Evolutionary conservation across 1,140 invertebrate genomes (phyloP), one percentile per base, ranked within the genome.

Genomic region (Solenopsis fugax): DNA sequence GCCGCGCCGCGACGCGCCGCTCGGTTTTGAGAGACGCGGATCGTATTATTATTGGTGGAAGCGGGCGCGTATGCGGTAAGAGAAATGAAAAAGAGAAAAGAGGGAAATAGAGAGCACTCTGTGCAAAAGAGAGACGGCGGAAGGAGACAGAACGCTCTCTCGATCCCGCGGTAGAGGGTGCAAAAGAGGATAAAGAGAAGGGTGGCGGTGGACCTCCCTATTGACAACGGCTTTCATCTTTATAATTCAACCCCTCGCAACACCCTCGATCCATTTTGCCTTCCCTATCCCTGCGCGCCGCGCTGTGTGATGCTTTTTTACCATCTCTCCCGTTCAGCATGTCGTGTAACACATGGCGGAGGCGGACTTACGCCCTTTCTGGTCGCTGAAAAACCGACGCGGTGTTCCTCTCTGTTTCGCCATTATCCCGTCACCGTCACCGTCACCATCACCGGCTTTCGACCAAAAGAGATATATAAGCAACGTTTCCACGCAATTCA

Each of bases 201-300:
- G 87, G 88, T 89, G 90, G 88, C 91, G 90, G 91, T 92, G 85
- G 88, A 84, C 88, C 89, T 92, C 90, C 92, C 92, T 93, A 93
- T 94, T 93, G 93, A 93, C 93, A 93, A 94, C 92, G 92, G 93
- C 93, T 94, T 93, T 94, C 93, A 94, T 94, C 93, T 94, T 94
- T 94, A 94, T 94, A 94, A 93, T 94, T 93, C 93, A 93, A 93
- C 93, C 93, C 93, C 93, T 93, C 90, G 89, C 89, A 86, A 89
- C 92, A 94, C 93, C 93, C 93, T 93, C 91, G 87, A 93, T 94
- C 93, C 93, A 93, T 94, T 94, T 93, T 88, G 91, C 91, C 90
- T 93, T 93, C 92, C 92, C 93, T 91, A 90, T 91, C 90, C 80
- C 80, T 60, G 50, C 93, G 91, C 13, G 41, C n/a, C 54, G 60